These are phyloP conservation scores for Stenichneumon culpator DNA, from an alignment of 2,888 invertebrate species.

Conservation along the genomic window DNA sequence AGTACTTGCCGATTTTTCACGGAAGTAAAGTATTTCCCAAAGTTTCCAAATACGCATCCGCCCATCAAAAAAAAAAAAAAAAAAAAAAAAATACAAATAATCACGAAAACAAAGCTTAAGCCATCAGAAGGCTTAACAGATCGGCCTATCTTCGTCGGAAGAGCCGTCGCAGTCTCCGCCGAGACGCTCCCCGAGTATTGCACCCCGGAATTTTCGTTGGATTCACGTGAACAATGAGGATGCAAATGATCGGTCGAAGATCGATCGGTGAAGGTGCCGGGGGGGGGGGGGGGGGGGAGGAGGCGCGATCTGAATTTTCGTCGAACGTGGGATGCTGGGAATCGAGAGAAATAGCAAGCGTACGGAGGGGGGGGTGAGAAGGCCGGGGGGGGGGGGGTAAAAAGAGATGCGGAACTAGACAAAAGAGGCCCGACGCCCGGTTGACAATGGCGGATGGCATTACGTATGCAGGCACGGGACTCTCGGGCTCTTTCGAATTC, in stretches of 20 bases:
- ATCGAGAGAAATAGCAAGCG: constrained; percentile 58
- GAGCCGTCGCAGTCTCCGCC: background rate
- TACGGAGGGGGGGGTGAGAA: constrained; percentile 20
- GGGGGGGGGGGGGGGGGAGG: constrained; percentile 68
- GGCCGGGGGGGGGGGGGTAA: constrained; percentile 29
- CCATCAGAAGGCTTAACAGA: background rate
- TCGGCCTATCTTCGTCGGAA: background rate
- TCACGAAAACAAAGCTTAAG: no score
- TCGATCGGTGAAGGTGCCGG: constrained; percentile 74
- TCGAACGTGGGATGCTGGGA: constrained; percentile 67
- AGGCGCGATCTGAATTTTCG: constrained; percentile 84
- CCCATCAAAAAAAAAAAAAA: no score
- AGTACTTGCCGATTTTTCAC: no score
- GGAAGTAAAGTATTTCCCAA: no score
- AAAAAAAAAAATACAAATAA: background rate
- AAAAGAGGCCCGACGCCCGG: constrained; percentile 65
- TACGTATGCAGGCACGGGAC: constrained; percentile 84
- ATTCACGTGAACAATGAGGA: constrained; percentile 83
- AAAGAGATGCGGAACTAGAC: constrained; percentile 47
- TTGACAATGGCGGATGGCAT: constrained; percentile 83
- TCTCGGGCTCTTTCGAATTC: constrained; percentile 82
- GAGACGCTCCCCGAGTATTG: constrained; percentile 68
- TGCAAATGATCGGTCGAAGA: constrained; percentile 85
- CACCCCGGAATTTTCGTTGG: constrained; percentile 80
- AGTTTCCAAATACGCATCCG: no score